Conservation (phyloP, 1,140 invertebrate genomes). For the Drosophila carrolli region DNA sequence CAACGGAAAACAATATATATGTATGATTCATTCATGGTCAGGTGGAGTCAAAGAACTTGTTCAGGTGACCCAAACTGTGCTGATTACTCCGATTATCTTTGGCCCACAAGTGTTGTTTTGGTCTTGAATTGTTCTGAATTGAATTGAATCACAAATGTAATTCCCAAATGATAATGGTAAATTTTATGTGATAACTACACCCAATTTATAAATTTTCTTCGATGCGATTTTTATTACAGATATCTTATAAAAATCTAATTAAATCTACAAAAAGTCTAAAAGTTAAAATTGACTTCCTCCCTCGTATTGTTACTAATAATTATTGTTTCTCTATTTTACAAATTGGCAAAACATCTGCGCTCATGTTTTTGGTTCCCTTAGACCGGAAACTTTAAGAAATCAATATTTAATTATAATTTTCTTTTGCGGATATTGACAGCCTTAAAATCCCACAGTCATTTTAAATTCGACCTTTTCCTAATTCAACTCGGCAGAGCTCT, state of each 20-base stretch:
- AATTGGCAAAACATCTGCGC: neutral
- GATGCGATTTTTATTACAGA: too few species aligned
- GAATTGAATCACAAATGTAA: neutral
- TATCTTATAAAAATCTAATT: too few species aligned
- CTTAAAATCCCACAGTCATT: neutral
- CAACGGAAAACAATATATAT: conserved; percentile 4
- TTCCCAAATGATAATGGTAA: neutral
- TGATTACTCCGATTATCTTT: conserved; percentile 14
- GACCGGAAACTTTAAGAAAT: neutral
- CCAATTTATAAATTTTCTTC: too few species aligned
- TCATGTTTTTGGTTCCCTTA: neutral
- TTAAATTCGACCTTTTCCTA: neutral
- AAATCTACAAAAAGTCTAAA: too few species aligned
- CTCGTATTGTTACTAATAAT: too few species aligned
- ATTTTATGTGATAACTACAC: neutral
- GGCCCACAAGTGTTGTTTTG: conserved; percentile 4
- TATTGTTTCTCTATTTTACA: too few species aligned
- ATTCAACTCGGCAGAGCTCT: too few species aligned
- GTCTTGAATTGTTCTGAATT: neutral
- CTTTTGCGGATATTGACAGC: neutral
- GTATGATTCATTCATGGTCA: conserved; percentile 31
- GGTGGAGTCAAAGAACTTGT: conserved; percentile 30
- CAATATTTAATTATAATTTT: neutral
- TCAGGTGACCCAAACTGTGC: neutral
- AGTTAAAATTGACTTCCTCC: too few species aligned